A percentile compares a stretch with the other conserved stretches of the same genome.
Evolutionary conservation across 2,888 invertebrate species (phyloP).

Genomic region (Muschampia staudingeri): DNA sequence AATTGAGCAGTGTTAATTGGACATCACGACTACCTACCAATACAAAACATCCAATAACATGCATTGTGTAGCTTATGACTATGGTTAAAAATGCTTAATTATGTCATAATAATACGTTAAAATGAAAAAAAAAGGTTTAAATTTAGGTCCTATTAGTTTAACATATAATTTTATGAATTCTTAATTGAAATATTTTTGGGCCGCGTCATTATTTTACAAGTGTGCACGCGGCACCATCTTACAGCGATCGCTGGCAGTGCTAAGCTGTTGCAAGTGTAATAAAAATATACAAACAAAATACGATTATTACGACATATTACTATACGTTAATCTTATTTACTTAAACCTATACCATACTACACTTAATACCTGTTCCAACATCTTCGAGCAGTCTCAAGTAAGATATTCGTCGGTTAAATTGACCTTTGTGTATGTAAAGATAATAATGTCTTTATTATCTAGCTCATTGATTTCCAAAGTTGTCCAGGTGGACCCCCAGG

Average conservation of each 20-base stretch:
- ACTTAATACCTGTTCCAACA: not conserved
- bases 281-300: conserved; percentile 41
- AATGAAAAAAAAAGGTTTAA: conserved; percentile 31
- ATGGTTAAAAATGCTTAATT: conserved; percentile 10
- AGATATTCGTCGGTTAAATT: too few relatives aligned
- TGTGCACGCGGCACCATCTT: conserved; percentile 10
- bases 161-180: conserved; percentile 16
- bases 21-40: conserved; percentile 57
- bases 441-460: too few relatives aligned
- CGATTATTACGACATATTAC: conserved; percentile 21
- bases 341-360: not conserved
- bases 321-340: not conserved
- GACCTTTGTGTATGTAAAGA: too few relatives aligned
- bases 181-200: conserved; percentile 23
- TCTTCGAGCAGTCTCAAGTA: too few relatives aligned
- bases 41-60: conserved; percentile 34
- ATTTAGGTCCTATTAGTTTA: conserved; percentile 35
- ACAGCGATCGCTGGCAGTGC: conserved; percentile 56
- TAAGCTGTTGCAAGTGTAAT: conserved; percentile 49
- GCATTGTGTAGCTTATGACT: conserved; percentile 24
- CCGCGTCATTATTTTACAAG: conserved; percentile 37
- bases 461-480: too few relatives aligned
- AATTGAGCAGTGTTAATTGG: conserved; percentile 78
- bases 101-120: conserved; percentile 8
- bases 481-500: too few relatives aligned